Conservation (phyloP, 2,113 vertebrate genomes). For the Siniperca knerii region DNA sequence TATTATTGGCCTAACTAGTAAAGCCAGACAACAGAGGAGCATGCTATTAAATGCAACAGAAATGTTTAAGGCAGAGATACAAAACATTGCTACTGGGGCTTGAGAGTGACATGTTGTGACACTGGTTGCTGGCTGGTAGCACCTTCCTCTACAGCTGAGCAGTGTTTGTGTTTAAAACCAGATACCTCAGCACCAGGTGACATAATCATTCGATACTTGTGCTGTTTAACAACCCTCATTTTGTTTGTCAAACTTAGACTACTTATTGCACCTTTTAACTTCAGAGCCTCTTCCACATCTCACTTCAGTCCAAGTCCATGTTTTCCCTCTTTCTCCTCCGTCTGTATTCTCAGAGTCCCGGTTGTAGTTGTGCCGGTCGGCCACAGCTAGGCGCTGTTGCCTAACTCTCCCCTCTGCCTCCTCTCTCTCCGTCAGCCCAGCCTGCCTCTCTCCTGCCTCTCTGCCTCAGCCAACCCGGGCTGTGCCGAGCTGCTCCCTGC, state of each 20-base stretch:
- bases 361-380: constrained; percentile 90
- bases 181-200: neutral
- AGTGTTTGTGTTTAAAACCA: neutral
- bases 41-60: neutral
- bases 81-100: neutral
- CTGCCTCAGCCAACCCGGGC: constrained; percentile 92
- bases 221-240: neutral
- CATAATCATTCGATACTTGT: neutral
- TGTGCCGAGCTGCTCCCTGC: constrained; percentile 99
- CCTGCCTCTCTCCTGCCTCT: constrained; percentile 82
- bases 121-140: neutral
- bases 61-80: neutral
- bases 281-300: constrained; percentile 27
- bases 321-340: constrained; percentile 75
- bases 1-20: neutral
- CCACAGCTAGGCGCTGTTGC: constrained; percentile 97
- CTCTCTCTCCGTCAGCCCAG: constrained; percentile 64
- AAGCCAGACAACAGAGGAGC: neutral
- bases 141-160: neutral
- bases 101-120: neutral
- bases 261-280: neutral
- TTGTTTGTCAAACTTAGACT: neutral
- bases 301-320: constrained; percentile 70
- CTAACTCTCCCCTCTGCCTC: constrained; percentile 56
- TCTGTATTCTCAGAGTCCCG: constrained; percentile 39